These are phyloP conservation scores for Heliornis fulica DNA, from an alignment of 2,113 vertebrate species.

Conservation along the genomic window DNA sequence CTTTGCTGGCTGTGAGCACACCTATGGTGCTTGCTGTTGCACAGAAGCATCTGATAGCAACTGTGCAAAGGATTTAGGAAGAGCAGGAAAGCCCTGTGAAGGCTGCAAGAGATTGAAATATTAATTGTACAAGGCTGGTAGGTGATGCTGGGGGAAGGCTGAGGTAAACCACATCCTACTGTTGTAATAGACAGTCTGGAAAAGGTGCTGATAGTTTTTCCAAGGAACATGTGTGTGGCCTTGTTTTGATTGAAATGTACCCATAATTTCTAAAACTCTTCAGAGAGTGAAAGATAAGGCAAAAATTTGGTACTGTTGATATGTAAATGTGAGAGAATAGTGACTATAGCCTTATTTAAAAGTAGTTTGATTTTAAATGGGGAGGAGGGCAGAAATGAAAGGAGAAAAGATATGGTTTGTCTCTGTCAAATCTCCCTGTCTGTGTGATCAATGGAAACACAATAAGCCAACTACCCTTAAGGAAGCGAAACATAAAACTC, in stretches of 20 bases:
- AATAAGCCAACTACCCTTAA: slow-evolving; percentile 57
- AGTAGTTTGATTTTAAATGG: slow-evolving; percentile 57
- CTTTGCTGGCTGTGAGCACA: not conserved
- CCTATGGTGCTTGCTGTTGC: not conserved
- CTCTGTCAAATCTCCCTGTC: slow-evolving; percentile 32
- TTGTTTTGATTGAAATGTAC: not conserved
- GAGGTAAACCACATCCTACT: not conserved
- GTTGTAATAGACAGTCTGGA: not conserved
- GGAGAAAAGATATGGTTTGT: slow-evolving; percentile 46
- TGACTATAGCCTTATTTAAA: slow-evolving; percentile 38
- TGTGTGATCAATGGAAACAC: slow-evolving; percentile 58
- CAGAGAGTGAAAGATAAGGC: not conserved
- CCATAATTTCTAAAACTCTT: not conserved
- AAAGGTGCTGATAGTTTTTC: not conserved
- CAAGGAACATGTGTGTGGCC: not conserved
- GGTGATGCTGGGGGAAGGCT: not conserved
- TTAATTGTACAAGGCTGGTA: not conserved
- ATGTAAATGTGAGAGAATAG: slow-evolving; percentile 41
- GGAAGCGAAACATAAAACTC: slow-evolving; percentile 50
- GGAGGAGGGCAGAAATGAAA: not conserved
- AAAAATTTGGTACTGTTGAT: slow-evolving; percentile 1
- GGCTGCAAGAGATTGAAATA: not conserved
- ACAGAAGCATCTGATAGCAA: not conserved
- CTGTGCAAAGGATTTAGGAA: not conserved
- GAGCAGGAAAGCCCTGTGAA: not conserved